Conservation (phyloP, 2,888 invertebrate species). For the Dynastes grantii region DNA sequence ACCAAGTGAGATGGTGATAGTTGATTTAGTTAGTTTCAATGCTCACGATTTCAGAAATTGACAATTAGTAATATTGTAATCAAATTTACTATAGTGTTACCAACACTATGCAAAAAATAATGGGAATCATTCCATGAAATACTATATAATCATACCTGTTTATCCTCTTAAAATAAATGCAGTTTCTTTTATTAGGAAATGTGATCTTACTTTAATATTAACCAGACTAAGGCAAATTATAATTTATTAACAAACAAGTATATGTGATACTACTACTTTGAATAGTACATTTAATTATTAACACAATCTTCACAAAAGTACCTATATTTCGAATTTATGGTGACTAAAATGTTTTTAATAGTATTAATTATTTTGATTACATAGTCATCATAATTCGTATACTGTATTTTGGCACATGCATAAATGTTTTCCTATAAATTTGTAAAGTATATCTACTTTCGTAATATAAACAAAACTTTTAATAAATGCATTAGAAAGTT, state of each 20-base stretch:
- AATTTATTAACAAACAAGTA: conserved; percentile 43
- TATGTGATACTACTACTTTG: conserved; percentile 38
- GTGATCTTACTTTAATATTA: conserved; percentile 30
- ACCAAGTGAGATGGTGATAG: no score
- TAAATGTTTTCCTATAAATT: conserved; percentile 28
- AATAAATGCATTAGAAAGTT: conserved; percentile 20
- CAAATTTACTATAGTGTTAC: no score
- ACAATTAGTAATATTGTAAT: no score
- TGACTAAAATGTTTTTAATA: not conserved
- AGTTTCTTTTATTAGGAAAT: conserved; percentile 17
- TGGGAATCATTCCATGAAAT: no score
- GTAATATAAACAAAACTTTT: conserved; percentile 28
- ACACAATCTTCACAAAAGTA: conserved; percentile 9
- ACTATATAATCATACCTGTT: conserved; percentile 9
- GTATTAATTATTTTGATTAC: not conserved
- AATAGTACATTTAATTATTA: conserved; percentile 3
- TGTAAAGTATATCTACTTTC: conserved; percentile 27
- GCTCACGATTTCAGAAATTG: no score
- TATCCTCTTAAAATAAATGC: conserved; percentile 18
- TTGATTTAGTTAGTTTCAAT: no score
- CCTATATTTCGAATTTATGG: not conserved
- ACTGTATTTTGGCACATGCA: not conserved
- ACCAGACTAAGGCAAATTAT: conserved; percentile 19
- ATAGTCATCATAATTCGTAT: conserved; percentile 16
- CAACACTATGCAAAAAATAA: no score